Evolutionary conservation across 2,888 invertebrate species (phyloP), one percentile per base, ranked within the genome.

Genomic region (Erebia palarica): DNA sequence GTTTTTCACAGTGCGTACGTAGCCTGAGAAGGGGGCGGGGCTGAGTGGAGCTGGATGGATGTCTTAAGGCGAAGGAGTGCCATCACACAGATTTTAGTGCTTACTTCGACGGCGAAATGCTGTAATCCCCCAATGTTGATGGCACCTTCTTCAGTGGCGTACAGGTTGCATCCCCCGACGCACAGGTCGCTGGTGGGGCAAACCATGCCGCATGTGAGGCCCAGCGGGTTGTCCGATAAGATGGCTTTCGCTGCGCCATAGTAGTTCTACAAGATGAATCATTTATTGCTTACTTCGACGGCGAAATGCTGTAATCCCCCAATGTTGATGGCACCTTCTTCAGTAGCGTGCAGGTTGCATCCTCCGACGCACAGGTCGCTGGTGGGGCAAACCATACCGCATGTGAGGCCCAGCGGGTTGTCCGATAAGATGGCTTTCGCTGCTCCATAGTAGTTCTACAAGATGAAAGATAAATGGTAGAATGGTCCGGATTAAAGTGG

Each of bases 81-180:
- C 21, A 21, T 21, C 21, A 21, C 21, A 21, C 11, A 57, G n/a
- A 42, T n/a, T n/a, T 63, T 36, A 36, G 49, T 65, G 80, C 88
- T 86, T 86, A 97, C 98, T 84, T 99, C 99, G 1, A 98, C 97
- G 65, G 99, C 99, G 89, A 97, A 99, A 82, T 99, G 99, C 87
- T 99, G 99, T 51, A 99, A 94, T 0, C 99, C 99, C 0, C 99
- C 99, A 80, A 99, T 99, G 85, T 99, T 99, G 80, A 99, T 99
- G 0, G 99, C 96, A 0, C 99, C 99, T 86, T 99, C 99, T 86
- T 99, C 99, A 11, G 96, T 96, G 0, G 99, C 99, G 83, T 97
- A 96, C 11, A 99, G 94, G 90, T 99, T 99, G 88, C 99, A 99
- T 0, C 99, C 98, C 0, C 99, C 99, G 0, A 99, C 99, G 86